Base-by-base conservation (phyloP, 2,113 vertebrate genomes). In the Menidia beryllina region DNA sequence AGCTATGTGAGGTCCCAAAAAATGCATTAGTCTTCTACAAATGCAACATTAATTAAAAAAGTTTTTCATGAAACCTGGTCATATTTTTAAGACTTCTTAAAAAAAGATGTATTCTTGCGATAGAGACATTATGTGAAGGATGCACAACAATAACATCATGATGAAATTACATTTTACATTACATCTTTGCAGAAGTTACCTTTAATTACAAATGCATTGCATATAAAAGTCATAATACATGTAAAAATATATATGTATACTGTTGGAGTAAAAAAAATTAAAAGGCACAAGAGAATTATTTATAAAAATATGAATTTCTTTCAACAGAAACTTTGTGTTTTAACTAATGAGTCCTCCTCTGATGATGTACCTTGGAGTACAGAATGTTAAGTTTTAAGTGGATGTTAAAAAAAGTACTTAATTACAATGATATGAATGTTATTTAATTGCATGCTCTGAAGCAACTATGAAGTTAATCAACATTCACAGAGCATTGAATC, bases 181-280 rank as follows among this genome's bases (percentile, higher is more conserved):
- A 43, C 25, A 57, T 23, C 0, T 49, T 51, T 8, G 55, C 10
- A 50, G 14, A 53, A 4, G 38, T 64, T 14, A 19, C 9, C 41
- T 75, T 69, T 61, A 56, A 36, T 69, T 19, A 14, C 9, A 17
- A 23, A 30, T 5, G 12, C 4, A 56, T 2, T 47, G 26, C n/a
- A 48, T 81, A 72, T 17, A 79, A 69, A 72, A 54, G 8, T 30
- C 7, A 62, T 48, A 3, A 2, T 25, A 49, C 1, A 7, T 24
- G 12, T 51, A 26, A 19, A 55, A 69, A 24, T 38, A 9, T 9
- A 9, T 24, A 7, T 39, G 13, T 11, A 14, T 41, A 3, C 12
- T 45, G 17, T 45, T n/a, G 7, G 6, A 41, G 15, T 20, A 41
- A 38, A 21, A 39, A 49, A 5, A 2, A 51, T 17, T 51, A 17